These are phyloP conservation scores for Lithodes maja DNA, from an alignment of 2,888 invertebrate species.

Conservation along the genomic window DNA sequence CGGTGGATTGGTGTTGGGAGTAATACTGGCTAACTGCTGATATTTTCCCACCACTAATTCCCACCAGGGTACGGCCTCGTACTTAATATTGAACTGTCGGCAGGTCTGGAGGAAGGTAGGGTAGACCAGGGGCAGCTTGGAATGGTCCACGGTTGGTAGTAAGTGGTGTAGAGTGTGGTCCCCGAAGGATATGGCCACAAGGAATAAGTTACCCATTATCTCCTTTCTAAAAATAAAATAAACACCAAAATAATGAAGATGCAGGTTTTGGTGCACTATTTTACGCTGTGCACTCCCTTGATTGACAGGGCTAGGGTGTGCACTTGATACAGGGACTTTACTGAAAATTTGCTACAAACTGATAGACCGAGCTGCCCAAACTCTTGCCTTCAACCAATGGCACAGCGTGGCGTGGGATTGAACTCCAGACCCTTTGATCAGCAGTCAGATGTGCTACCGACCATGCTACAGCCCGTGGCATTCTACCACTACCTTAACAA, in stretches of 20 bases:
- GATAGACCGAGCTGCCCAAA: no score
- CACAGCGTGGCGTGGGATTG: no score
- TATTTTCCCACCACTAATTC: conserved; percentile 82
- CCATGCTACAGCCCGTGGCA: background rate
- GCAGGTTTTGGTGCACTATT: background rate
- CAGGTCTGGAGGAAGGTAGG: conserved; percentile 81
- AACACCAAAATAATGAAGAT: no score
- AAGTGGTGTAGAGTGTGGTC: conserved; percentile 87
- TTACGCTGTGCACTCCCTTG: background rate
- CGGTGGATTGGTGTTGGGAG: conserved; percentile 46
- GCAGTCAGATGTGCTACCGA: no score
- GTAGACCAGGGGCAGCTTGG: conserved; percentile 80
- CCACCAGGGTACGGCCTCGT: conserved; percentile 76
- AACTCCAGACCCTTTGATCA: background rate
- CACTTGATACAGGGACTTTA: no score
- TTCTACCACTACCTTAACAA: no score
- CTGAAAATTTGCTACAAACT: no score
- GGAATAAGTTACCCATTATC: conserved; percentile 80
- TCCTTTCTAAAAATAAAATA: conserved; percentile 77
- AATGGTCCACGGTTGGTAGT: conserved; percentile 86
- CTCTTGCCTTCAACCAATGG: no score
- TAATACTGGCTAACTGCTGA: conserved; percentile 77
- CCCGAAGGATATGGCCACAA: conserved; percentile 84
- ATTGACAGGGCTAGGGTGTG: no score
- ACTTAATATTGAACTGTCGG: conserved; percentile 79